Evolutionary conservation across 2,797 vertebrate genomes (phyloP).

Genomic region (Pangasius larnaudii): DNA sequence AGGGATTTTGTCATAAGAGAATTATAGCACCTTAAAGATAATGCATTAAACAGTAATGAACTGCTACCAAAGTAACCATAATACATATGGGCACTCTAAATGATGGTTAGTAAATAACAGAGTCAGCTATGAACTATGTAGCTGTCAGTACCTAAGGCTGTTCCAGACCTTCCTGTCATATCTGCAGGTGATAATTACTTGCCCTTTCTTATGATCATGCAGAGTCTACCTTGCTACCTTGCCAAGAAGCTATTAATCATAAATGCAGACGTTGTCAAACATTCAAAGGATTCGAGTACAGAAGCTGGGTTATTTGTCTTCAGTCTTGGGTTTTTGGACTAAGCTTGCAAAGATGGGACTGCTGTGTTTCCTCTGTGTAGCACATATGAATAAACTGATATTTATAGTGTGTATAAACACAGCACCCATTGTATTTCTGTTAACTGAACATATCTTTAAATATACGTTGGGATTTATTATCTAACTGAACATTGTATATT

Average conservation of each 20-base stretch:
- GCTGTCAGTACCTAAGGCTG: slow-evolving; percentile 6
- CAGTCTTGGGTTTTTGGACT: not conserved
- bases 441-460: not conserved
- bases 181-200: slow-evolving; percentile 35
- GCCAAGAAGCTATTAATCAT: slow-evolving; percentile 62
- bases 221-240: slow-evolving; percentile 18
- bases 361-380: not conserved
- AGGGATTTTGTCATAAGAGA: not conserved
- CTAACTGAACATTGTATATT: not conserved
- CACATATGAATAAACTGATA: slow-evolving; percentile 1
- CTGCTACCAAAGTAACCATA: slow-evolving; percentile 22
- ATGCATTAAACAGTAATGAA: slow-evolving; percentile 6
- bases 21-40: not conserved
- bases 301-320: slow-evolving; percentile 29
- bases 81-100: not conserved
- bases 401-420: not conserved
- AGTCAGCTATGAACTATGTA: not conserved
- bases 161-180: slow-evolving; percentile 35
- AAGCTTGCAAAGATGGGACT: not conserved
- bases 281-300: slow-evolving; percentile 60
- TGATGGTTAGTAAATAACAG: not conserved
- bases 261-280: slow-evolving; percentile 72
- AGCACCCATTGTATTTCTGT: not conserved
- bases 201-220: slow-evolving; percentile 25
- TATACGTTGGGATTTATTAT: not conserved